Base-by-base conservation (phyloP, 1,140 invertebrate genomes). In the Monomorium pharaonis region DNA sequence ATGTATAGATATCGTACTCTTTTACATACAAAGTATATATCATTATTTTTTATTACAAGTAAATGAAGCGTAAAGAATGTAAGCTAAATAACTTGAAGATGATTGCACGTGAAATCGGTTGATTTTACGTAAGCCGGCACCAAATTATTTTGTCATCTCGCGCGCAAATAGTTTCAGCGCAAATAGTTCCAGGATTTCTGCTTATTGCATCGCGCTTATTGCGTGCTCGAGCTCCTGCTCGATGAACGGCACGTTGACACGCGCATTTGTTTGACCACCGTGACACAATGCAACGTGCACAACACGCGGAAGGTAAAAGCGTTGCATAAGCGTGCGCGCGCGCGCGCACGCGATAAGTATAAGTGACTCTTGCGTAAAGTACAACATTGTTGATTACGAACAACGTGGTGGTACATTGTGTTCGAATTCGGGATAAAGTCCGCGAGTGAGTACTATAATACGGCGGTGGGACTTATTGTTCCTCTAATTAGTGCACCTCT, bases 381-480 rank as follows among this genome's bases (percentile, higher is more conserved):
- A 47, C 51, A 62, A 54, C 72, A 77, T 77, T 65, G 81, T 76
- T 65, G 81, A 84, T 84, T 77, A 77, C 44, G 67, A 27, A 58
- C 27, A 58, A n/a, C 49, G 42, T 56, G 16, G n/a, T 54, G 56
- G 67, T 58, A 30, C 65, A 81, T 83, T 74, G 67, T 72, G 65
- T 37, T 44, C 27, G 51, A 18, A 65, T 56, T 1, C 37, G 60
- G 44, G 24, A 83, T 83, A 74, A 81, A 83, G 76, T 80, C 47
- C 44, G 42, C 27, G 27, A 78, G 44, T 47, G 76, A 65, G 16
- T 81, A 37, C n/a, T n/a, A 24, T 3, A 5, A 37, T 2, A 37
- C 10, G 62, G 44, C 56, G 33, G 47, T 83, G 78, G 51, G 74
- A 83, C 78, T 72, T 83, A 83, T 83, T 83, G 78, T 83, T 42